A percentile compares a stretch with the other conserved stretches of the same genome.
Evolutionary conservation across 92 coral and sea anemone genomes (phyloP).

Genomic region (Blastomussa wellsi): DNA sequence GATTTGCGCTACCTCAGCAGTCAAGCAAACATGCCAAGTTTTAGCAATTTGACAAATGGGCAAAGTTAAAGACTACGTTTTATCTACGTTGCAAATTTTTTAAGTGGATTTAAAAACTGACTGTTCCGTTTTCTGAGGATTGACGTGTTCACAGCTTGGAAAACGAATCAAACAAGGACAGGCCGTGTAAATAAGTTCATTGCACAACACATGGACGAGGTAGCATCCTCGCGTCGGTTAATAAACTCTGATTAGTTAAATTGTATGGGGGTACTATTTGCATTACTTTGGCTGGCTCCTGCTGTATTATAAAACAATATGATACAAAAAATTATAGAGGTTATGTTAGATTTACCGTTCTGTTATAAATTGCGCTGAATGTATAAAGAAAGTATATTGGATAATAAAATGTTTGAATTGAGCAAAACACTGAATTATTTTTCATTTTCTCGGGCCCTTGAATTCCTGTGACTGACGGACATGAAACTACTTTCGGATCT

Average conservation of each 20-base stretch:
- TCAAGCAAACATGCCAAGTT: neutral
- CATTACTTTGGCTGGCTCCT: neutral
- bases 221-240: neutral
- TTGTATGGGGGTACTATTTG: neutral
- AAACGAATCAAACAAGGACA: neutral
- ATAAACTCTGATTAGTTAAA: neutral
- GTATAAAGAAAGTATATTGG: neutral
- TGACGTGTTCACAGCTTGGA: neutral
- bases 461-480: neutral
- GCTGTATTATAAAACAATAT: neutral
- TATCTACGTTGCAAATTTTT: no score
- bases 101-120: no score
- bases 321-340: neutral
- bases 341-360: neutral
- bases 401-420: constrained; percentile 1
- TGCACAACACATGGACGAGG: neutral
- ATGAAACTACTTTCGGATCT: no score
- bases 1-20: neutral
- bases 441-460: neutral
- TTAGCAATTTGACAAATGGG: neutral
- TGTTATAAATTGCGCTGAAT: constrained; percentile 7
- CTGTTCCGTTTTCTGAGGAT: neutral
- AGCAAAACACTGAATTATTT: neutral
- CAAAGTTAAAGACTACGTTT: no score
- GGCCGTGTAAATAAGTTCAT: neutral